These are phyloP conservation scores for Puntigrus tetrazona DNA, from an alignment of 2,113 vertebrate genomes.

Conservation along the genomic window DNA sequence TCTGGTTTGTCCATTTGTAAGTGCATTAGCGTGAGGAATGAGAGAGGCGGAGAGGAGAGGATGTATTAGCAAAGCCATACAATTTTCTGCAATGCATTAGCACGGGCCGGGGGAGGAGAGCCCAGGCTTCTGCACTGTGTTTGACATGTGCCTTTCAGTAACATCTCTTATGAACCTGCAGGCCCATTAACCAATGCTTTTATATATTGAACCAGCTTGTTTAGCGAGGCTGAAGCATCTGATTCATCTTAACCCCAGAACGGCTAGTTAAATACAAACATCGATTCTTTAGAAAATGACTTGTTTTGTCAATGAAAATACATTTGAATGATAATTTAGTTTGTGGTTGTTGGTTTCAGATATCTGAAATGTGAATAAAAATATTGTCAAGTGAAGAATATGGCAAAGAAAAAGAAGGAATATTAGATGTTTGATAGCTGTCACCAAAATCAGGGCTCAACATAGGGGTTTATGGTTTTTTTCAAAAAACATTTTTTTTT, in stretches of 20 bases:
- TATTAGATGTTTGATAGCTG: too few species aligned
- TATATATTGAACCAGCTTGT: conserved; percentile 27
- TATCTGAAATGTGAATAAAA: neutral
- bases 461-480: neutral
- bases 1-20: conserved; percentile 56
- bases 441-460: neutral
- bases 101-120: conserved; percentile 17
- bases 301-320: neutral
- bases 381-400: neutral
- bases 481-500: neutral
- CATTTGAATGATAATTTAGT: neutral
- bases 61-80: conserved; percentile 50
- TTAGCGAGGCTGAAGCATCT: neutral
- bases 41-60: conserved; percentile 50
- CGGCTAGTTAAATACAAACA: neutral
- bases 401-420: too few species aligned
- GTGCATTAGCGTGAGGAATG: conserved; percentile 57
- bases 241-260: neutral
- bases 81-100: conserved; percentile 47
- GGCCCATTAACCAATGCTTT: conserved; percentile 35
- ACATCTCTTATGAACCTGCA: conserved; percentile 31
- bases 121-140: conserved; percentile 35
- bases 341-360: neutral
- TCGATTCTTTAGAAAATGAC: neutral
- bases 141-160: conserved; percentile 36